Evolutionary conservation across 1,140 invertebrate species (phyloP).

Genomic region (Drosophila setifemur): DNA sequence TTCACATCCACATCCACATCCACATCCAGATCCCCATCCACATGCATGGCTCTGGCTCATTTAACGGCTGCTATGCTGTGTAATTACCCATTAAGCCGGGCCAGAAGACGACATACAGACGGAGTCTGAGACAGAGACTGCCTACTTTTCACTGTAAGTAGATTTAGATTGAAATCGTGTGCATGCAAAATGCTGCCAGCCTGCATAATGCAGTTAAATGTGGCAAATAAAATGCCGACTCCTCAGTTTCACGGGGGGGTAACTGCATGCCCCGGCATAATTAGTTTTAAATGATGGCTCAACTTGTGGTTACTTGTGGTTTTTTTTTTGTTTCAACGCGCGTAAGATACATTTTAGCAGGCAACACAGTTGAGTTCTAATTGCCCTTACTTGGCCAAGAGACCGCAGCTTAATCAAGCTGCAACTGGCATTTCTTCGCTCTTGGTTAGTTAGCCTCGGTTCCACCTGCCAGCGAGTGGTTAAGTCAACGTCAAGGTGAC

Average conservation of each 20-base stretch:
- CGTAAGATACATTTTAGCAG: slow-evolving; percentile 28
- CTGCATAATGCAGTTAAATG: slow-evolving; percentile 72
- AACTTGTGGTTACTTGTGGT: too few relatives aligned
- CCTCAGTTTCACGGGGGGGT: slow-evolving; percentile 37
- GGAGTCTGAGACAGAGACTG: slow-evolving; percentile 18
- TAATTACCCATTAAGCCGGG: slow-evolving; percentile 74
- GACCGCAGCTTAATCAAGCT: slow-evolving; percentile 48
- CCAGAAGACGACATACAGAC: slow-evolving; percentile 42
- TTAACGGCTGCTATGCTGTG: slow-evolving; percentile 66
- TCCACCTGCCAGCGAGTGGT: slow-evolving; percentile 47
- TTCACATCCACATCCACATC: not conserved
- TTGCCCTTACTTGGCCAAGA: slow-evolving; percentile 7
- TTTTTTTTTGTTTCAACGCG: too few relatives aligned
- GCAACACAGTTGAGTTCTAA: slow-evolving; percentile 34
- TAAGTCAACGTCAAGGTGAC: slow-evolving; percentile 63
- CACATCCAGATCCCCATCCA: not conserved
- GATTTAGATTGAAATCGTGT: slow-evolving; percentile 55
- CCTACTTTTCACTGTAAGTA: slow-evolving; percentile 66
- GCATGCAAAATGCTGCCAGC: slow-evolving; percentile 57
- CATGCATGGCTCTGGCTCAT: slow-evolving; percentile 30
- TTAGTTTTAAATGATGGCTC: slow-evolving; percentile 68
- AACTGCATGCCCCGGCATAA: slow-evolving; percentile 52
- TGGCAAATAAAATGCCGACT: slow-evolving; percentile 75
- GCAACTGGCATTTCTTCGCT: slow-evolving; percentile 25
- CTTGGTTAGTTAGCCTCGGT: slow-evolving; percentile 1